phyloP scores from a whole-genome alignment of 2,797 vertebrate genomes.

The Trichosurus vulpecula region DNA sequence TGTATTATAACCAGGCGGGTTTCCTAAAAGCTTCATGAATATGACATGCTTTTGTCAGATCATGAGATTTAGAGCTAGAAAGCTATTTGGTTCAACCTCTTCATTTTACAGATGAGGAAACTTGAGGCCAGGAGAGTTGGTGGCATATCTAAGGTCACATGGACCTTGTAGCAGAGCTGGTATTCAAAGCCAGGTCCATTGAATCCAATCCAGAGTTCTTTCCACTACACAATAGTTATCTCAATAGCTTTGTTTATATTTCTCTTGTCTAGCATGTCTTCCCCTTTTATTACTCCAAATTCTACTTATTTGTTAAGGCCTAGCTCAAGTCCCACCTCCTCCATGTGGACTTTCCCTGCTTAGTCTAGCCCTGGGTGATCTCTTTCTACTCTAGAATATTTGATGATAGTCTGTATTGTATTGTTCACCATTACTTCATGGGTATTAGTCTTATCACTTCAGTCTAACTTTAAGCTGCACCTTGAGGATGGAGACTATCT shows the following conservation, averaged over 20 bases:
- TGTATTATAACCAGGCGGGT: background rate
- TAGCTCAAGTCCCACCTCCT: background rate
- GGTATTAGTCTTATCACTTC: slow-evolving; percentile 4
- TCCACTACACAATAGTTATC: background rate
- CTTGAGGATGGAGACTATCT: background rate
- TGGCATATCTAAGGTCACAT: background rate
- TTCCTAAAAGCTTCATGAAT: background rate
- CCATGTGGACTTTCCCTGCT: background rate
- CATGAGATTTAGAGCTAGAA: background rate
- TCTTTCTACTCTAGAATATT: background rate
- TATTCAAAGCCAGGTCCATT: background rate
- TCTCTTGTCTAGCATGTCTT: background rate
- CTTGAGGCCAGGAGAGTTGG: background rate
- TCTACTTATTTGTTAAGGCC: background rate
- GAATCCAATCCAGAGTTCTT: background rate
- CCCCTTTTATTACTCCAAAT: background rate
- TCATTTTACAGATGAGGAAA: background rate
- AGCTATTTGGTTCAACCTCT: background rate
- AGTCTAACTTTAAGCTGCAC: background rate
- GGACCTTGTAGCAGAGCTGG: background rate
- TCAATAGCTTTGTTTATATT: background rate
- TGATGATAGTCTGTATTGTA: background rate
- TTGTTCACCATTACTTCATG: background rate
- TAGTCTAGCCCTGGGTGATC: background rate
- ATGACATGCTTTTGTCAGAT: background rate